phyloP scores from a whole-genome alignment of 1,140 invertebrate genomes.

The Bombus ignitus region DNA sequence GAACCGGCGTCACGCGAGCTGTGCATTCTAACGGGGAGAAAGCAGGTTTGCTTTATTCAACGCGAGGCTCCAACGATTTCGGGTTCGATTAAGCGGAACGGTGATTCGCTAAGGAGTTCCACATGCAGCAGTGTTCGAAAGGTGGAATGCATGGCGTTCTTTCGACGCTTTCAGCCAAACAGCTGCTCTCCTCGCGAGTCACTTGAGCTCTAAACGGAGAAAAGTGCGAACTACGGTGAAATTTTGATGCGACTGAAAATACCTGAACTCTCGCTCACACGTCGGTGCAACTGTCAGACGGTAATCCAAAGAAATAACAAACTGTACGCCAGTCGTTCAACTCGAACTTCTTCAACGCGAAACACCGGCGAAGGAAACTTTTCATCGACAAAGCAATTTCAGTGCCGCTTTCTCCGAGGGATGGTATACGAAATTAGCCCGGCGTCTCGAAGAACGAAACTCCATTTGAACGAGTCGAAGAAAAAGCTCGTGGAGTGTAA shows the following conservation, averaged over 20 bases:
- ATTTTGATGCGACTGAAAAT: neutral
- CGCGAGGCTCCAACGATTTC: constrained; percentile 8
- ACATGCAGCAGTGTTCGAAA: too few relatives aligned
- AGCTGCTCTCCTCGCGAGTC: neutral
- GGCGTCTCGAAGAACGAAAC: neutral
- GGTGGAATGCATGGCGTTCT: neutral
- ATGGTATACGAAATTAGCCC: neutral
- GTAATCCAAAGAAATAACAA: neutral
- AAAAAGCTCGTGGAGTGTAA: neutral
- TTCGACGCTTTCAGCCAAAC: neutral
- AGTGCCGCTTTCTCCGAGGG: neutral
- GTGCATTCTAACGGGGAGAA: constrained; percentile 35
- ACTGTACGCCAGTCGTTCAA: neutral
- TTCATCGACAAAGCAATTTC: neutral
- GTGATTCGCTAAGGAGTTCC: constrained; percentile 1
- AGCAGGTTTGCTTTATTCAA: constrained; percentile 45
- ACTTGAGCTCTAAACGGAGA: neutral
- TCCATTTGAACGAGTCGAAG: neutral
- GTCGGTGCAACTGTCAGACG: neutral
- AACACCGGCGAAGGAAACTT: neutral
- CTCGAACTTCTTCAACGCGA: neutral
- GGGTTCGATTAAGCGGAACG: constrained; percentile 38
- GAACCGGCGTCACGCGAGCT: constrained; percentile 40
- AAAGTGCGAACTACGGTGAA: neutral
- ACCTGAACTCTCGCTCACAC: neutral